Evolutionary conservation across 2,113 vertebrate genomes (phyloP).

Genomic region (Dendropsophus ebraccatus): DNA sequence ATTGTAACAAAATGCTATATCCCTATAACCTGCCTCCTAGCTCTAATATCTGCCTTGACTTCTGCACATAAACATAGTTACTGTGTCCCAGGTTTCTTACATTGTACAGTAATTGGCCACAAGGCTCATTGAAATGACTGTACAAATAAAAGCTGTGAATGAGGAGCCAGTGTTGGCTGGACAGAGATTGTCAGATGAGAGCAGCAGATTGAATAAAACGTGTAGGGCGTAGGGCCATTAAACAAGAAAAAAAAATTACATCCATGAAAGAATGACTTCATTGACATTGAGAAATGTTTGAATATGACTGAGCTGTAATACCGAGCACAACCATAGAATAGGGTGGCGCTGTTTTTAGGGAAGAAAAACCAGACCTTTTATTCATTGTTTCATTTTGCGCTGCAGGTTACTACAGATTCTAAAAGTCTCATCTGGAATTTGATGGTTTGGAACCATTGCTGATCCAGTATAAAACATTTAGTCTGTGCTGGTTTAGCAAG

Average conservation of each 20-base stretch:
- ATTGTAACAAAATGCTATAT: constrained; percentile 80
- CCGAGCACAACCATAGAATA: neutral
- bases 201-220: neutral
- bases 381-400: neutral
- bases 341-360: too few species aligned
- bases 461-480: neutral
- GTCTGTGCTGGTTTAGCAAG: neutral
- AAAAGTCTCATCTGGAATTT: neutral
- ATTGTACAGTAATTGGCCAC: constrained; percentile 53
- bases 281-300: neutral
- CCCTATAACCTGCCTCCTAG: constrained; percentile 76
- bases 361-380: neutral
- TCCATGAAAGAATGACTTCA: neutral
- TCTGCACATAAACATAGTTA: constrained; percentile 80
- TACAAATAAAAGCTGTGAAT: constrained; percentile 12
- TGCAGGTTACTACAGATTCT: neutral
- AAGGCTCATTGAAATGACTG: constrained; percentile 3
- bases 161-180: neutral
- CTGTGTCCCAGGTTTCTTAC: constrained; percentile 67
- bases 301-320: neutral
- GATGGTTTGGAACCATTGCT: neutral
- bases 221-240: neutral
- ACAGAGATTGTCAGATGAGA: neutral
- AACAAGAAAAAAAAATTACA: neutral
- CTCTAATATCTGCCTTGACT: constrained; percentile 76